phyloP scores from a whole-genome alignment of 2,113 vertebrate species.

The Ciconia boyciana region DNA sequence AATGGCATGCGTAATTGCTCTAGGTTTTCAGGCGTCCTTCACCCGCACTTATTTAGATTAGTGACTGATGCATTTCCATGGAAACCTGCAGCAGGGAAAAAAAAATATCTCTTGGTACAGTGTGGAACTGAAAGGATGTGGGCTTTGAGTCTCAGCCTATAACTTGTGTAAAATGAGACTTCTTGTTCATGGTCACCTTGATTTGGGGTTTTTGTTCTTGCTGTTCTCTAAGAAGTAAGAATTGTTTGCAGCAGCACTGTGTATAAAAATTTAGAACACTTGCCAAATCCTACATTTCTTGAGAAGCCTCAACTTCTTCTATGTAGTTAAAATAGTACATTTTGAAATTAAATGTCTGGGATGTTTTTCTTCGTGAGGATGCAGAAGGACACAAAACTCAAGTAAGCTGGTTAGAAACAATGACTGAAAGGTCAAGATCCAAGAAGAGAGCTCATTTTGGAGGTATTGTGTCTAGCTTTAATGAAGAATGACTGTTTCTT shows the following conservation, averaged over 20 bases:
- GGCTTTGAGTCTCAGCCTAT: conserved; percentile 67
- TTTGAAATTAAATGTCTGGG: background rate
- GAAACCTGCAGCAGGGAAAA: conserved; percentile 82
- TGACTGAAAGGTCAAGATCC: conserved; percentile 67
- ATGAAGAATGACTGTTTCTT: background rate
- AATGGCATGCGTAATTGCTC: conserved; percentile 78
- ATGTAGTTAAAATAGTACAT: background rate
- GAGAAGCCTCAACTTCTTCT: conserved; percentile 3
- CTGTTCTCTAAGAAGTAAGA: background rate
- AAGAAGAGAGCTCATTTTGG: conserved; percentile 73
- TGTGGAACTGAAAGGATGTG: conserved; percentile 72
- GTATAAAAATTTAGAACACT: background rate
- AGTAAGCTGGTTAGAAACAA: conserved; percentile 66
- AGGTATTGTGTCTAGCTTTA: conserved; percentile 39
- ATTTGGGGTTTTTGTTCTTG: background rate
- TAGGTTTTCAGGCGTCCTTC: conserved; percentile 82
- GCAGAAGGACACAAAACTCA: background rate
- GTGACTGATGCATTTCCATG: conserved; percentile 94
- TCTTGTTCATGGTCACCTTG: background rate
- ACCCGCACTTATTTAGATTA: conserved; percentile 85
- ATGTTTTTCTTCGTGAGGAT: background rate
- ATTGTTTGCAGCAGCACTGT: background rate
- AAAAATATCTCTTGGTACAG: conserved; percentile 73
- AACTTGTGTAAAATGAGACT: conserved; percentile 63
- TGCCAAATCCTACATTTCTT: background rate